A percentile compares a stretch with the other conserved stretches of the same genome.
Conservation (phyloP, 2,797 vertebrate species). For the Gobio occitaniae region DNA sequence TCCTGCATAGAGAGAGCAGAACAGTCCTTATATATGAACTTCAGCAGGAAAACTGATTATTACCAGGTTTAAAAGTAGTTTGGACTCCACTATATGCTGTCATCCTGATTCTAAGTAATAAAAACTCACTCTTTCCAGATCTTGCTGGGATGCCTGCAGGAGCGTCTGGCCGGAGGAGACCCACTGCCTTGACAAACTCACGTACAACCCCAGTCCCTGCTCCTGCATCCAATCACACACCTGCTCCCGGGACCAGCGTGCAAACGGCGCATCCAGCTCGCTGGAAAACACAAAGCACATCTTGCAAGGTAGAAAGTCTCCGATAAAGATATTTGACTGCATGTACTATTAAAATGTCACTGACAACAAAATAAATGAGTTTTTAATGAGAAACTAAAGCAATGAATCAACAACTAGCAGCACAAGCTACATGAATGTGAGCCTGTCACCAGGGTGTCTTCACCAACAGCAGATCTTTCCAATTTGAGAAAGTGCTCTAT, state of each 20-base stretch:
- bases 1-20: conserved; percentile 78
- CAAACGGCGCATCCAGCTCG: conserved; percentile 94
- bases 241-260: conserved; percentile 95
- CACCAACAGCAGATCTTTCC: not conserved
- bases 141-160: conserved; percentile 93
- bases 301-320: not conserved
- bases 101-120: not conserved
- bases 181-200: conserved; percentile 89
- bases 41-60: not conserved
- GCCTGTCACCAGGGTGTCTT: not conserved
- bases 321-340: not conserved
- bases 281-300: conserved; percentile 69
- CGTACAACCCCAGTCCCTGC: conserved; percentile 91
- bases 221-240: conserved; percentile 95
- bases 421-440: not conserved
- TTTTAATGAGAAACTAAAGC: not conserved
- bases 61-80: not conserved
- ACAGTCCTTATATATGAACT: conserved; percentile 2
- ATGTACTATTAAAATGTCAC: not conserved
- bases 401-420: not conserved
- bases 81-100: not conserved
- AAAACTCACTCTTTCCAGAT: conserved; percentile 91
- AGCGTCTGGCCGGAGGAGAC: conserved; percentile 94
- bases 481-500: not conserved
- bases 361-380: not conserved